Conservation (phyloP, 2,888 invertebrate species). For the Rhingia campestris region DNA sequence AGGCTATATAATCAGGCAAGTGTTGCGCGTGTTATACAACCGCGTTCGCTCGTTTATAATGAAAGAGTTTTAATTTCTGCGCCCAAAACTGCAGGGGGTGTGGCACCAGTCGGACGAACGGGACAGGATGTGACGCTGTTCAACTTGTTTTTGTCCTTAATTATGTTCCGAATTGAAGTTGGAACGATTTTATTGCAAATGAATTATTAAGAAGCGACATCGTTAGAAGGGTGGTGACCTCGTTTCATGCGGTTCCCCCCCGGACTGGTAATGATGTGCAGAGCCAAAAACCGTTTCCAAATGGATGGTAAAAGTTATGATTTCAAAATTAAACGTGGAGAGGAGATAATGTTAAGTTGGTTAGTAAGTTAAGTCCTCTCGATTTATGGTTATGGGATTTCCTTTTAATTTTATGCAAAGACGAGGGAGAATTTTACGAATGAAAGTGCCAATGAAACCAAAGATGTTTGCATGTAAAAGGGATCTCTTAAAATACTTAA, state of each 20-base stretch:
- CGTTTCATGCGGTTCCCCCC: not conserved
- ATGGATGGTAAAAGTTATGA: constrained; percentile 52
- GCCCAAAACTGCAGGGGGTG: constrained; percentile 51
- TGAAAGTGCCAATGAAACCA: no score
- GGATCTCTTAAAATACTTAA: no score
- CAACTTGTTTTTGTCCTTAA: constrained; percentile 39
- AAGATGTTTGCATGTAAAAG: no score
- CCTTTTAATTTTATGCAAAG: no score
- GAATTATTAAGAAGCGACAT: constrained; percentile 48
- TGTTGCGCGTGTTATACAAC: constrained; percentile 28
- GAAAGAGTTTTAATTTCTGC: constrained; percentile 66
- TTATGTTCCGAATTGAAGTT: constrained; percentile 58
- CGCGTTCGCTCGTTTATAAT: constrained; percentile 31
- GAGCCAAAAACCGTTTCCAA: constrained; percentile 30
- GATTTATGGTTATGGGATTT: constrained; percentile 42
- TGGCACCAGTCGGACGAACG: constrained; percentile 58
- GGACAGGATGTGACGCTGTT: constrained; percentile 17
- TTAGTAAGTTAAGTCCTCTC: constrained; percentile 34
- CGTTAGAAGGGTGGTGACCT: not conserved
- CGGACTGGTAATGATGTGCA: constrained; percentile 48
- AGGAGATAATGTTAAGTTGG: constrained; percentile 38
- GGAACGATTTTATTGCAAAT: constrained; percentile 63
- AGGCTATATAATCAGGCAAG: constrained; percentile 45
- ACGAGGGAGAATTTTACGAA: no score
- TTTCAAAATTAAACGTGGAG: constrained; percentile 40